Base-by-base conservation (phyloP, 2,888 invertebrate genomes). In the Acanthosepion lycidas region DNA sequence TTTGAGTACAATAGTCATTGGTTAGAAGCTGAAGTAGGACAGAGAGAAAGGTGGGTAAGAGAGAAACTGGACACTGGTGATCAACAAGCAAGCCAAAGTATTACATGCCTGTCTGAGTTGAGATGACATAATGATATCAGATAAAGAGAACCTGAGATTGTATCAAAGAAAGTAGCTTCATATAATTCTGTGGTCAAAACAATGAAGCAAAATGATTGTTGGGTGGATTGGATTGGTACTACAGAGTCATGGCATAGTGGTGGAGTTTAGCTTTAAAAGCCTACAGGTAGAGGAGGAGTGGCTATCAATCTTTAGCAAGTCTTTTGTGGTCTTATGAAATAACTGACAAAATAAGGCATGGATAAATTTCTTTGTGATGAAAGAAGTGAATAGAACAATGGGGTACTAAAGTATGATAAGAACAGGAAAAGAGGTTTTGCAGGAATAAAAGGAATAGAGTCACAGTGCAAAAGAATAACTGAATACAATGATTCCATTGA, bases 171-270 rank as follows among this genome's bases (percentile, higher is more conserved):
- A 78, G 78, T 78, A 78, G 78, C 78, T 78, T 78, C 33, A 78
- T 78, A 78, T 78, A 78, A 78, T 78, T 33, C 78, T 78, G 78
- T 78, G n/a, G 78, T 78, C 33, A 78, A n/a, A n/a, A 78, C 78
- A 78, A n/a, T 78, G 78, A 78, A 78, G n/a, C 78, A 78, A 78
- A 78, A 78, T 78, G n/a, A 78, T 78, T 78, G 78, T n/a, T 78
- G 78, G n/a, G 78, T 28, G 28, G 28, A n/a, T 78, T 78, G n/a
- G 18, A 15, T 78, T 78, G n/a, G n/a, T n/a, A 33, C 5, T 78
- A 15, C 33, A 78, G 15, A 78, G n/a, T 23, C 23, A 59, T 59
- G 59, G 23, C 23, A 23, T 1, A 33, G n/a, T 15, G 5, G 78
- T n/a, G n/a, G n/a, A n/a, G n/a, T 33, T 33, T n/a, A 78, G 15